phyloP scores from a whole-genome alignment of 2,888 invertebrate genomes.

The Microdon myrmicae region DNA sequence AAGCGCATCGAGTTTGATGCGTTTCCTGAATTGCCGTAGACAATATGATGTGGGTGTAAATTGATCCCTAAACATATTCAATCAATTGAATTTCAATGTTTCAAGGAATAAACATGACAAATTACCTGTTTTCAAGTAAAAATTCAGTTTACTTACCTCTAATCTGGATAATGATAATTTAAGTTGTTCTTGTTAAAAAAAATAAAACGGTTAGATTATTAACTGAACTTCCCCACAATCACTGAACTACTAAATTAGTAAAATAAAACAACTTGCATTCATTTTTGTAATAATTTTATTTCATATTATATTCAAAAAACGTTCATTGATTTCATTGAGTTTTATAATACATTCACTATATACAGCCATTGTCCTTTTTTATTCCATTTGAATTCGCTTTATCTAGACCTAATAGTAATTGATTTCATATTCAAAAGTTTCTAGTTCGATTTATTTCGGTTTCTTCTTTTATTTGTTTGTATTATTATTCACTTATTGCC shows the following conservation, averaged over 20 bases:
- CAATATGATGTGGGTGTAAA: too few relatives aligned
- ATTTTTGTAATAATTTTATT: slow-evolving; percentile 29
- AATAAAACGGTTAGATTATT: too few relatives aligned
- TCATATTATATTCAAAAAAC: slow-evolving; percentile 45
- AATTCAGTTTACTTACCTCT: too few relatives aligned
- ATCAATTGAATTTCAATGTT: too few relatives aligned
- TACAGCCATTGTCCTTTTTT: slow-evolving; percentile 50
- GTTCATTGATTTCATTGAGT: slow-evolving; percentile 28
- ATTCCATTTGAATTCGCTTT: slow-evolving; percentile 31
- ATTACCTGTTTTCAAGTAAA: too few relatives aligned
- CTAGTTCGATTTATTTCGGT: neutral
- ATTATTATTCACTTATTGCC: slow-evolving; percentile 17
- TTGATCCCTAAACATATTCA: too few relatives aligned
- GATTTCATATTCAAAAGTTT: slow-evolving; percentile 19
- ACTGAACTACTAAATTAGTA: slow-evolving; percentile 5
- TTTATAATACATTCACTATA: slow-evolving; percentile 53
- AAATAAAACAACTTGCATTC: neutral
- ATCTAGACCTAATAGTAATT: slow-evolving; percentile 22
- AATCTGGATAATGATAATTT: too few relatives aligned
- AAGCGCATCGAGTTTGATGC: too few relatives aligned
- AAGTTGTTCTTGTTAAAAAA: too few relatives aligned
- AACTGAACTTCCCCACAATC: too few relatives aligned
- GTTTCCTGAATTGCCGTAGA: too few relatives aligned
- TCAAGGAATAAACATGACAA: too few relatives aligned
- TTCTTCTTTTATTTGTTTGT: neutral